phyloP scores from a whole-genome alignment of 1,140 invertebrate genomes.

The Pogonus chalceus region DNA sequence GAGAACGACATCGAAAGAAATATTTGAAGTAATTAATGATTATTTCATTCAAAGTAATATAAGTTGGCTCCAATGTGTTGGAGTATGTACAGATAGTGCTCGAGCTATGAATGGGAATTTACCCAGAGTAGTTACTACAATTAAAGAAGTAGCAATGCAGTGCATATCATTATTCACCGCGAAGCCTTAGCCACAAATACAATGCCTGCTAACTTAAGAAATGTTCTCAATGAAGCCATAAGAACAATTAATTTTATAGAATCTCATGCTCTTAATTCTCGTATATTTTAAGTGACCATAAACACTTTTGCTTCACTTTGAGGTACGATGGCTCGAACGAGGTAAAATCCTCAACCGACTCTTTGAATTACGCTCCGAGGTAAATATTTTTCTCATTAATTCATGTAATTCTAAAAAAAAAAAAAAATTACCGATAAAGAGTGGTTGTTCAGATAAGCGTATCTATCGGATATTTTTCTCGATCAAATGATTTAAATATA shows the following conservation, averaged over 20 bases:
- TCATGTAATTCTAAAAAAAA: constrained; percentile 5
- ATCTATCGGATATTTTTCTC: constrained; percentile 16
- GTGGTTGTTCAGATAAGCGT: constrained; percentile 18
- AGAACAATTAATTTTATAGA: constrained; percentile 32
- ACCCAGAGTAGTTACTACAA: constrained; percentile 22
- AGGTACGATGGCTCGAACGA: constrained; percentile 30
- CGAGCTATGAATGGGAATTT: constrained; percentile 27
- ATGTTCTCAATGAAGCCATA: constrained; percentile 19
- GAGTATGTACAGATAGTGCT: constrained; percentile 31
- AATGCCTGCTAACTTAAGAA: constrained; percentile 22
- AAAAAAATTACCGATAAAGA: constrained; percentile 9
- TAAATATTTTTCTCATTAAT: constrained; percentile 17
- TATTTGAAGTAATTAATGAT: constrained; percentile 16
- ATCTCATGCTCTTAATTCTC: constrained; percentile 24
- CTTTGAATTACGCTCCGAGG: constrained; percentile 21
- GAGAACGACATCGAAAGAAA: neutral
- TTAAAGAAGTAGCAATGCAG: constrained; percentile 25
- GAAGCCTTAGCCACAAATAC: constrained; percentile 23
- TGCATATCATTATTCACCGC: constrained; percentile 26
- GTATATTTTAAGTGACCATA: constrained; percentile 27
- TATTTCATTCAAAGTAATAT: too few species aligned
- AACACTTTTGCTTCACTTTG: constrained; percentile 26
- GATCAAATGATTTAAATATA: constrained; percentile 14
- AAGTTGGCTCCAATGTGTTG: constrained; percentile 20
- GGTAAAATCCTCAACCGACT: constrained; percentile 22